phyloP scores from a whole-genome alignment of 1,140 invertebrate species.

The Calosoma granatense region DNA sequence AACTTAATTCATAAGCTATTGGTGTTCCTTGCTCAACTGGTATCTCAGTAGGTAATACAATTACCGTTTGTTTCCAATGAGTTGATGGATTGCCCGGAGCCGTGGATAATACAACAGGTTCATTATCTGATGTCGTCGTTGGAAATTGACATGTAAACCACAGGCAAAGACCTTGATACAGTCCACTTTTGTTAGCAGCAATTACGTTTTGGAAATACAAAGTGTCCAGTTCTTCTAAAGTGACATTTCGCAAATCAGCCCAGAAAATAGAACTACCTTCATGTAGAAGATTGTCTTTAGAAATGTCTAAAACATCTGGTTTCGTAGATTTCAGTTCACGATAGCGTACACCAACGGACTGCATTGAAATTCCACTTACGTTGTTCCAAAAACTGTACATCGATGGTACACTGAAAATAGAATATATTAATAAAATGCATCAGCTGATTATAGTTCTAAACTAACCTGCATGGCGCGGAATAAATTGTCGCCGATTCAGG shows the following conservation, averaged over 20 bases:
- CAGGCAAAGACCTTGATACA: conserved; percentile 61
- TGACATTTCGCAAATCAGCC: conserved; percentile 46
- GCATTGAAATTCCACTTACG: conserved; percentile 46
- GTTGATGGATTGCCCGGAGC: conserved; percentile 65
- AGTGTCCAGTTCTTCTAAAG: conserved; percentile 37
- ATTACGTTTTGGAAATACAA: conserved; percentile 36
- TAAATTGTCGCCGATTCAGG: conserved; percentile 49
- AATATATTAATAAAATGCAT: neutral
- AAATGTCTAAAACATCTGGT: conserved; percentile 37
- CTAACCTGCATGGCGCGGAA: conserved; percentile 53
- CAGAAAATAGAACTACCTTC: conserved; percentile 43
- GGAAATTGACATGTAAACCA: conserved; percentile 54
- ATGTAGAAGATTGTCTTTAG: conserved; percentile 40
- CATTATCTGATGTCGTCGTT: conserved; percentile 16
- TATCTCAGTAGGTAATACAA: conserved; percentile 49
- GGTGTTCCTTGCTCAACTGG: conserved; percentile 47
- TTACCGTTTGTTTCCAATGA: conserved; percentile 97
- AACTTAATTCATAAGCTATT: conserved; percentile 53
- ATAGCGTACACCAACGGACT: conserved; percentile 39
- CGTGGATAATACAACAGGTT: conserved; percentile 55
- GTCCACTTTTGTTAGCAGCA: conserved; percentile 43
- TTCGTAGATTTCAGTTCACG: conserved; percentile 37
- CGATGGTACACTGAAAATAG: conserved; percentile 42
- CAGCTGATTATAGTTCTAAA: conserved; percentile 1
- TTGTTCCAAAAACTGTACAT: conserved; percentile 50